Percentiles rank a stretch among this genome's conserved stretches.
Conservation (phyloP, 2,113 vertebrate species). For the Rafetus swinhoei region DNA sequence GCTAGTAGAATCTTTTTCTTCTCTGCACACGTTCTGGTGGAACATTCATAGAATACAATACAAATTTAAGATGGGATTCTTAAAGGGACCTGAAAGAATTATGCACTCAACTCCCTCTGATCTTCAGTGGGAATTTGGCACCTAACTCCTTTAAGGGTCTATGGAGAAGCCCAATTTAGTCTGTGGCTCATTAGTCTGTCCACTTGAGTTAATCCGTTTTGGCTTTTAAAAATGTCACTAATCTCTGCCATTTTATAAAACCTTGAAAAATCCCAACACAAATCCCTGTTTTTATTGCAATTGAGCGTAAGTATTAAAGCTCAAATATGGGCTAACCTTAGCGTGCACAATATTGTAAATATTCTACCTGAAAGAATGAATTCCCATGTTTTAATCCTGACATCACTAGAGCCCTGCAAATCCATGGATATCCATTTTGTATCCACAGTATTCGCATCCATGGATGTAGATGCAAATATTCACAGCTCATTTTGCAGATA, state of each 20-base stretch:
- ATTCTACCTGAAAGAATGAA: background rate
- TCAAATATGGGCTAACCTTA: background rate
- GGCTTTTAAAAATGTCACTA: background rate
- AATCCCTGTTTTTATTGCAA: background rate
- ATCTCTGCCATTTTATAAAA: background rate
- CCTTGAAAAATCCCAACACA: background rate
- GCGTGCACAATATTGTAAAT: background rate
- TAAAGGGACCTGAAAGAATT: too few relatives aligned
- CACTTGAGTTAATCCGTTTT: background rate
- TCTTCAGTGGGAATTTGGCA: too few relatives aligned
- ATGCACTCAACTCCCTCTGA: too few relatives aligned
- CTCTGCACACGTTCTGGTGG: background rate
- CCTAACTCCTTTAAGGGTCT: too few relatives aligned
- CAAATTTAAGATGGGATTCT: too few relatives aligned
- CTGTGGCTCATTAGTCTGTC: background rate
- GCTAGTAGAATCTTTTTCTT: background rate
- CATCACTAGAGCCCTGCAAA: background rate
- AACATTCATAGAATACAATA: background rate
- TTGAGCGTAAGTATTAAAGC: background rate
- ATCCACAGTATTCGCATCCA: too few relatives aligned
- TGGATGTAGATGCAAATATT: too few relatives aligned
- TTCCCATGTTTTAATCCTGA: background rate
- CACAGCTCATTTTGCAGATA: too few relatives aligned
- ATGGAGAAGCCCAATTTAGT: too few relatives aligned
- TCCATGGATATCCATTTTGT: too few relatives aligned